Evolutionary conservation across 2,113 vertebrate genomes (phyloP).

Genomic region (Larimichthys crocea): DNA sequence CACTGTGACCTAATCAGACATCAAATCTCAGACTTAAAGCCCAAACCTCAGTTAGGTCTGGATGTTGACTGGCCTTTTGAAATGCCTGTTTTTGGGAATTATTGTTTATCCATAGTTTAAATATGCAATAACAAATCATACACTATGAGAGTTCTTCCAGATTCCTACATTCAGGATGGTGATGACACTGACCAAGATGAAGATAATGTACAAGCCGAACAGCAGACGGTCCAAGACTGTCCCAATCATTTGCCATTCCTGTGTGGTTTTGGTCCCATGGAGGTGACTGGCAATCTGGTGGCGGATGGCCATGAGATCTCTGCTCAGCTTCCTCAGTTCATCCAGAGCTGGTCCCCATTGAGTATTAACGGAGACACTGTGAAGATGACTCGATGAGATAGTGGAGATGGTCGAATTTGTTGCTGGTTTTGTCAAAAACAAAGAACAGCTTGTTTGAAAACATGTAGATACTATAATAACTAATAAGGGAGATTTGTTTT

Average conservation of each 20-base stretch:
- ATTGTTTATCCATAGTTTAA: neutral
- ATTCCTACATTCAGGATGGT: constrained; percentile 72
- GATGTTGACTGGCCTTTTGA: neutral
- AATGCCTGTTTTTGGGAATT: neutral
- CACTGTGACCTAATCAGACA: neutral
- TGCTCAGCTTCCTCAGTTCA: constrained; percentile 69
- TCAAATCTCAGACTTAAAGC: neutral
- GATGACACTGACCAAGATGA: constrained; percentile 72
- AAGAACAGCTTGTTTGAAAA: neutral
- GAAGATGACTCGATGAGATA: too few species aligned
- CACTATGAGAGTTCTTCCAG: neutral
- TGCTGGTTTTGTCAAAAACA: constrained; percentile 4
- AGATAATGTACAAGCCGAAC: constrained; percentile 71
- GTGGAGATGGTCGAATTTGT: neutral
- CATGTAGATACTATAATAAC: neutral
- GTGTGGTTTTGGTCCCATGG: neutral
- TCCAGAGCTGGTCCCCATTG: neutral
- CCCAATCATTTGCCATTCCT: constrained; percentile 76
- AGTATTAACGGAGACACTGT: too few species aligned
- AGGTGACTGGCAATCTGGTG: constrained; percentile 64
- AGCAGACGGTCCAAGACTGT: constrained; percentile 76
- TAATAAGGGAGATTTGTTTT: too few species aligned
- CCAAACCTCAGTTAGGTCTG: neutral
- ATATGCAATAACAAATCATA: neutral
- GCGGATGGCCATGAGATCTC: constrained; percentile 66